phyloP scores from a whole-genome alignment of 2,113 vertebrate genomes.

The Thermophis baileyi region DNA sequence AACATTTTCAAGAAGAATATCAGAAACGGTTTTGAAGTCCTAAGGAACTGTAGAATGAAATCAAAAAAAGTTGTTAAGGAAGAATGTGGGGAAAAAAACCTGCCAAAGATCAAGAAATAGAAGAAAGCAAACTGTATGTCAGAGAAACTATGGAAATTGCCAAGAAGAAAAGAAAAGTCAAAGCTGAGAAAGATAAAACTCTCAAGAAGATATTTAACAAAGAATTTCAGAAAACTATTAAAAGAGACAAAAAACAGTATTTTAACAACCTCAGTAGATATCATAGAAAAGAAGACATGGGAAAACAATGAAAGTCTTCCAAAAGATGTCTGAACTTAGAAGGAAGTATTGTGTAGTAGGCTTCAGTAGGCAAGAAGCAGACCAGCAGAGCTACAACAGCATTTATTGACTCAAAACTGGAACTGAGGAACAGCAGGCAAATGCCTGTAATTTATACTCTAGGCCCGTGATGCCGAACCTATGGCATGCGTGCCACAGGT shows the following conservation, averaged over 20 bases:
- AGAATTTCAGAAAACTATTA: neutral
- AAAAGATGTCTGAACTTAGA: neutral
- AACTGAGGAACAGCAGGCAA: no score
- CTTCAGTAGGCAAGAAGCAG: no score
- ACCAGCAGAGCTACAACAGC: no score
- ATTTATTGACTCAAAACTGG: no score
- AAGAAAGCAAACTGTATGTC: neutral
- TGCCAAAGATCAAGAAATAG: neutral
- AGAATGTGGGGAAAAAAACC: neutral
- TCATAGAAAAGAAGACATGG: neutral
- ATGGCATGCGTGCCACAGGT: no score
- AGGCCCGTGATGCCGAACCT: no score
- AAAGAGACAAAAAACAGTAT: neutral
- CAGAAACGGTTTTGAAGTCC: neutral
- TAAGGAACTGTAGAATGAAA: neutral
- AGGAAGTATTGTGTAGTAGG: neutral
- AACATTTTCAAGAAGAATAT: neutral
- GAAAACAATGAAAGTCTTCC: neutral
- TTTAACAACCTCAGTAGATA: neutral
- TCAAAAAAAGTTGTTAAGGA: neutral
- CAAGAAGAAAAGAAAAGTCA: neutral
- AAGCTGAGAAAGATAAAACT: neutral
- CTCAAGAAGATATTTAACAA: neutral
- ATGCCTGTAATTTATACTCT: no score
- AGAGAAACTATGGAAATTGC: neutral